Evolutionary conservation across 64 coral and sea anemone species (phyloP).

Genomic region (Trachythela sp.): DNA sequence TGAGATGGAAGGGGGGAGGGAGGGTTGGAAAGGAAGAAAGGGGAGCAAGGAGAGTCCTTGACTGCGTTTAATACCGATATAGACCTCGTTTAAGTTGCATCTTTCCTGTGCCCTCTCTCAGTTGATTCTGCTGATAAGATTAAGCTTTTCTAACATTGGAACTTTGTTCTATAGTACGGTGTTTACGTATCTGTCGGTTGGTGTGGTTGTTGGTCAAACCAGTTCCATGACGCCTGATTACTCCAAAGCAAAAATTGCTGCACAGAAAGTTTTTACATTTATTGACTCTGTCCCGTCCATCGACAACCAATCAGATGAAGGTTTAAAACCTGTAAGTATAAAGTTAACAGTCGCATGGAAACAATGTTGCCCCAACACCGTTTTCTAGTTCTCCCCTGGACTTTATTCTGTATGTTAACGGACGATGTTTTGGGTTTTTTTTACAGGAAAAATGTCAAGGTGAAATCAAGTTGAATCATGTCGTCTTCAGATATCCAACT

Average conservation of each 20-base stretch:
- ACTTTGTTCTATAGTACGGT: neutral
- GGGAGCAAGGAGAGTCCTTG: too few species aligned
- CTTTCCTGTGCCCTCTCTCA: neutral
- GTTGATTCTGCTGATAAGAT: neutral
- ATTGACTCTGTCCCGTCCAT: neutral
- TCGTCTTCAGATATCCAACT: neutral
- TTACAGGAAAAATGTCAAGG: slow-evolving; percentile 1
- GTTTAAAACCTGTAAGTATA: neutral
- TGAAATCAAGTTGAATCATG: neutral
- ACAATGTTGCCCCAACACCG: too few species aligned
- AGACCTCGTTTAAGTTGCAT: too few species aligned
- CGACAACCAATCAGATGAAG: neutral
- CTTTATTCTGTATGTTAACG: too few species aligned
- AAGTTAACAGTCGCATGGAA: neutral
- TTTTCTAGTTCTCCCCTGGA: too few species aligned
- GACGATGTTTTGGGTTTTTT: neutral
- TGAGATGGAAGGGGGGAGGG: neutral
- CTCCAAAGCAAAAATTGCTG: slow-evolving; percentile 13
- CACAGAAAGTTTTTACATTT: neutral
- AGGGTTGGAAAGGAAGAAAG: too few species aligned
- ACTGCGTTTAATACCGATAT: too few species aligned
- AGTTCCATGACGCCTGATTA: slow-evolving; percentile 14
- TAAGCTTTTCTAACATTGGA: neutral
- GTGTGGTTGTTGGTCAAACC: neutral
- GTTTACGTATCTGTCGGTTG: neutral